Evolutionary conservation across 2,113 vertebrate genomes (phyloP).

Genomic region (Bubo scandiacus): DNA sequence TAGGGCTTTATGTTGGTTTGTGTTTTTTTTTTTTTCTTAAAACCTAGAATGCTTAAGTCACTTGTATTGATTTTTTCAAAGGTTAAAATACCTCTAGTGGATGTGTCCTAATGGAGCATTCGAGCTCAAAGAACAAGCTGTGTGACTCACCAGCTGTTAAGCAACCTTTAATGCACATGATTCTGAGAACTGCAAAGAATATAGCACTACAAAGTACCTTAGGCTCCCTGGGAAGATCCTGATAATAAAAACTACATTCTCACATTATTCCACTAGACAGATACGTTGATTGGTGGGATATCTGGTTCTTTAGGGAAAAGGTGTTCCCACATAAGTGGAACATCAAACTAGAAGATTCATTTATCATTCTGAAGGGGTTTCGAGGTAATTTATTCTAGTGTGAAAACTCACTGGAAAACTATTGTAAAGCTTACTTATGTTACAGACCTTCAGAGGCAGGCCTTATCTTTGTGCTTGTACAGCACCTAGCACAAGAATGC

Average conservation of each 20-base stretch:
- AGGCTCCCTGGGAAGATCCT: conserved; percentile 39
- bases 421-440: not conserved
- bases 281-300: not conserved
- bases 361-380: conserved; percentile 16
- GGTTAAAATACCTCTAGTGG: conserved; percentile 62
- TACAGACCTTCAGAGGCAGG: not conserved
- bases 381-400: not conserved
- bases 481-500: not conserved
- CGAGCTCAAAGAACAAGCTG: conserved; percentile 46
- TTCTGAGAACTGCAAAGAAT: conserved; percentile 45
- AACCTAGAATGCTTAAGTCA: conserved; percentile 19
- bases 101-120: conserved; percentile 53
- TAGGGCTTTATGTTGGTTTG: not conserved
- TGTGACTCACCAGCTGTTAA: conserved; percentile 64
- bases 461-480: not conserved
- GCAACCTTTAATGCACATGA: conserved; percentile 55
- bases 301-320: conserved; percentile 20
- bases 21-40: not conserved
- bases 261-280: conserved; percentile 41
- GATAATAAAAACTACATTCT: conserved; percentile 48
- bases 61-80: conserved; percentile 51
- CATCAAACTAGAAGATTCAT: conserved; percentile 1
- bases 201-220: conserved; percentile 42
- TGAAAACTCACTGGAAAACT: not conserved
- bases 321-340: not conserved